phyloP scores from a whole-genome alignment of 2,797 vertebrate species.

The Anguilla anguilla region DNA sequence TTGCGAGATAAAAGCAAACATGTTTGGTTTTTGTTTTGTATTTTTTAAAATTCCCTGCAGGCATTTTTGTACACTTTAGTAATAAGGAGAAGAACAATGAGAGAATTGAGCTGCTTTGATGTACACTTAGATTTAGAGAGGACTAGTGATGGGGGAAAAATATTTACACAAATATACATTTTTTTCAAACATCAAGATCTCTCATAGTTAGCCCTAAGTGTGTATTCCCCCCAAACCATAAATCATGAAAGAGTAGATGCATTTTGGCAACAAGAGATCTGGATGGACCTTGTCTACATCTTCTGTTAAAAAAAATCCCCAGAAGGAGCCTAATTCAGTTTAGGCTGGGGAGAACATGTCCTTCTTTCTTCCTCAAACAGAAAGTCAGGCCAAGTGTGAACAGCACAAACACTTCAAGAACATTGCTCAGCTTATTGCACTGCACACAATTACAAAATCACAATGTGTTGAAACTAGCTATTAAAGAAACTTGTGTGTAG shows the following conservation, averaged over 20 bases:
- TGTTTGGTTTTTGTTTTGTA: constrained; percentile 77
- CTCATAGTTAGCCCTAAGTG: constrained; percentile 66
- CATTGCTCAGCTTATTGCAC: constrained; percentile 44
- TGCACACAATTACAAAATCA: background rate
- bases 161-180: constrained; percentile 55
- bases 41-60: constrained; percentile 60
- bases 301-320: constrained; percentile 69
- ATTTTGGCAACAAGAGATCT: constrained; percentile 60
- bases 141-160: constrained; percentile 73
- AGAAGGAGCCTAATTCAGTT: constrained; percentile 61
- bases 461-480: background rate
- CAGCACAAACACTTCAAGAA: constrained; percentile 59
- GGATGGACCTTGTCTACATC: constrained; percentile 70
- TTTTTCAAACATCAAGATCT: constrained; percentile 48
- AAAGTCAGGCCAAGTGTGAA: constrained; percentile 40
- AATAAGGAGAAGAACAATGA: constrained; percentile 72
- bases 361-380: constrained; percentile 55
- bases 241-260: constrained; percentile 67
- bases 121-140: constrained; percentile 77
- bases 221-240: constrained; percentile 63
- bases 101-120: constrained; percentile 71
- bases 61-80: constrained; percentile 77
- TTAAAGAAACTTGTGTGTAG: background rate
- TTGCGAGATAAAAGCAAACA: constrained; percentile 78
- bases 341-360: constrained; percentile 42